Evolutionary conservation across 2,888 invertebrate species (phyloP), one percentile per base, ranked within the genome.

Genomic region (Heliconius erato): DNA sequence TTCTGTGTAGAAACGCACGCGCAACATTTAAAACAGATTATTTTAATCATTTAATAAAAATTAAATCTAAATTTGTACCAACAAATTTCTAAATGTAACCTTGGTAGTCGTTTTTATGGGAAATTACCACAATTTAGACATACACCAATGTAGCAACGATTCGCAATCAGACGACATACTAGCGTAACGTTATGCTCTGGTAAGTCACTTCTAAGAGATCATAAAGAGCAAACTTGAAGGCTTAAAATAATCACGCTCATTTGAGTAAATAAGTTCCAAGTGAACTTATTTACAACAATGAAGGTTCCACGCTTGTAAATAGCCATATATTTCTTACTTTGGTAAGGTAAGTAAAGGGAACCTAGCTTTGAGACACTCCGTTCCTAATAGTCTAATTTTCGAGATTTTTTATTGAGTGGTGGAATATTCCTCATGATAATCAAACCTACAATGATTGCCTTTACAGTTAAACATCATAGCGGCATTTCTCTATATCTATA

Each of bases 81-180:
- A 67, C 1, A 28, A 23, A 28, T 78, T 78, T 49, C 49, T 23
- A 44, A 65, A 78, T 68, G 78, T 63, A 91, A 92, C 94, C 94
- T 94, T 94, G 92, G 86, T 86, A 84, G 87, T 87, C 1, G 86
- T 87, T 92, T 91, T 91, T 89, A 89, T 89, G 91, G 91, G 82
- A 88, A 87, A 91, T 92, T 92, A 92, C 92, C 90, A 91, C 91
- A 91, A 91, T 90, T 91, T 88, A 91, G 93, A 93, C 93, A 93
- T 92, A 92, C 93, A 93, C 92, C 88, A 86, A 89, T 92, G 92
- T 89, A 86, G 93, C 88, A 89, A 90, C 84, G 35, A 86, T 85
- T 86, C 86, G 87, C 86, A 86, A 87, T 82, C 85, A 86, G 85
- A 87, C 88, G 89, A 89, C 89, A 89, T 88, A 88, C 84, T 82